A percentile compares a stretch with the other conserved stretches of the same genome.
Conservation (phyloP, 2,888 invertebrate species). For the Eudasyphora cyanicolor region DNA sequence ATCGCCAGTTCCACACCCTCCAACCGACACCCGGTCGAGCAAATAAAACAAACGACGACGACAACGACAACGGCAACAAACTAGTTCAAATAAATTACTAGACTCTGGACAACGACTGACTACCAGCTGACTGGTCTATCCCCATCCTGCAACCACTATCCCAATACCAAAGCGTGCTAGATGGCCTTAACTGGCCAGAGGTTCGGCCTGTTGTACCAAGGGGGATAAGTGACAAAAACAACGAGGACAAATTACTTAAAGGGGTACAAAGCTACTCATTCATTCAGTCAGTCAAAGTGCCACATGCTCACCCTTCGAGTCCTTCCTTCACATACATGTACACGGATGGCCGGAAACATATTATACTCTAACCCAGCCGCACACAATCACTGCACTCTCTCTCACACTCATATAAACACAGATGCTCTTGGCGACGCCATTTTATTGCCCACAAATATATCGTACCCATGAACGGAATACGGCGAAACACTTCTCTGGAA, state of each 20-base stretch:
- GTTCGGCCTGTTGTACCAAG: not conserved
- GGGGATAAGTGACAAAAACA: conserved; percentile 61
- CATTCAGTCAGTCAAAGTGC: conserved; percentile 18
- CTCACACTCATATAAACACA: no score
- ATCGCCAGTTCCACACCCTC: not conserved
- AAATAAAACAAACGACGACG: conserved; percentile 57
- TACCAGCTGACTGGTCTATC: conserved; percentile 33
- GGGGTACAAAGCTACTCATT: conserved; percentile 31
- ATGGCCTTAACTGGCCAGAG: not conserved
- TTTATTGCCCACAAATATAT: conserved; percentile 62
- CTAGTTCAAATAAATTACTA: conserved; percentile 62
- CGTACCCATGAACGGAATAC: conserved; percentile 55
- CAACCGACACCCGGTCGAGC: not conserved
- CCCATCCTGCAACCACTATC: not conserved
- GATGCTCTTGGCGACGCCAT: conserved; percentile 57
- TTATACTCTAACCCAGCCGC: conserved; percentile 40
- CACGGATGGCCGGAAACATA: conserved; percentile 53
- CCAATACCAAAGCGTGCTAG: not conserved
- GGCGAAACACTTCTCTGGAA: conserved; percentile 50
- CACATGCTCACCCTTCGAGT: conserved; percentile 20
- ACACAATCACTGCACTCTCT: no score
- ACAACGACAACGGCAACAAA: conserved; percentile 51
- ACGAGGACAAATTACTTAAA: conserved; percentile 58
- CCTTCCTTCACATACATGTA: not conserved
- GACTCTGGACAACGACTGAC: conserved; percentile 45